Conservation (phyloP, 2,797 vertebrate genomes). For the Eidolon dupreanum region DNA sequence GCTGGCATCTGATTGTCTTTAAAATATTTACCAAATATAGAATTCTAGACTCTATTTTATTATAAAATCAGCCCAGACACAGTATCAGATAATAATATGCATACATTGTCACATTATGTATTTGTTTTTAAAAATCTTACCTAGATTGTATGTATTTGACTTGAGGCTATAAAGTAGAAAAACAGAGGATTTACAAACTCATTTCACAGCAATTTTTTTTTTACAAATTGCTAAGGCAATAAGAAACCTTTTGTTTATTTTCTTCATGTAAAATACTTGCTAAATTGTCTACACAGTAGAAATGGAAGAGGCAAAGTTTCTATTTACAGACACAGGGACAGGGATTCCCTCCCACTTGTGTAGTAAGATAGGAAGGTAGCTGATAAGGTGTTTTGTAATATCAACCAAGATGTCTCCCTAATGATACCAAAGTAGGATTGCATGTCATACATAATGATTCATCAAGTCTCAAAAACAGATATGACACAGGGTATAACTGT, state of each 20-base stretch:
- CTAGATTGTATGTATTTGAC: conserved; percentile 65
- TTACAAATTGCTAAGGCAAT: conserved; percentile 77
- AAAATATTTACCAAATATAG: conserved; percentile 63
- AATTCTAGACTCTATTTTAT: conserved; percentile 63
- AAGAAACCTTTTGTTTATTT: conserved; percentile 84
- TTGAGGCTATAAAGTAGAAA: conserved; percentile 79
- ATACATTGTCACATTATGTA: conserved; percentile 61
- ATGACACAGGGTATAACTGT: background rate
- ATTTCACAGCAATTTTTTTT: conserved; percentile 71
- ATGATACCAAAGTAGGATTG: background rate
- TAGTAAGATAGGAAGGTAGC: background rate
- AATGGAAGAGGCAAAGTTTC: conserved; percentile 82
- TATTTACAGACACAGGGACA: conserved; percentile 67
- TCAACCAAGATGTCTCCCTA: background rate
- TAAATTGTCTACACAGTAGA: conserved; percentile 85
- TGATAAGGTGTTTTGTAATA: background rate
- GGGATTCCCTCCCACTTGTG: background rate
- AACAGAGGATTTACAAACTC: conserved; percentile 81
- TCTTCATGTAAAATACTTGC: conserved; percentile 83
- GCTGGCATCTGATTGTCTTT: conserved; percentile 58
- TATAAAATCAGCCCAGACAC: conserved; percentile 63
- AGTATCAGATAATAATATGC: conserved; percentile 54
- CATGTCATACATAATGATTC: background rate
- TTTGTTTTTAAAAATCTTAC: conserved; percentile 60
- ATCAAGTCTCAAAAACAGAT: background rate